These are phyloP conservation scores for Pipistrellus nathusii DNA, from an alignment of 2,797 vertebrate genomes.

Conservation along the genomic window DNA sequence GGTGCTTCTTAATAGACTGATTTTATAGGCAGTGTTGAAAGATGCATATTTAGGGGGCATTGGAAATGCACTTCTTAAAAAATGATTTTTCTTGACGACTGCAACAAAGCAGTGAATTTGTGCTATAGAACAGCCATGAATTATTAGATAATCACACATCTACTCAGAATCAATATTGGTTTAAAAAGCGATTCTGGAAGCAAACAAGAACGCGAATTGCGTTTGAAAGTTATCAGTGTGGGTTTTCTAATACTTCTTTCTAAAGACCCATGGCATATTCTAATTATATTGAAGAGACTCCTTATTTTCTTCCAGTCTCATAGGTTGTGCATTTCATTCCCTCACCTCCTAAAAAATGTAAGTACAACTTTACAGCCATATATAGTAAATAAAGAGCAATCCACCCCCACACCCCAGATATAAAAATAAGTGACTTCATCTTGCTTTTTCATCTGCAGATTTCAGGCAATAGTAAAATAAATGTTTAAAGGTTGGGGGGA, in stretches of 20 bases:
- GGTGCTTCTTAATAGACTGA: neutral
- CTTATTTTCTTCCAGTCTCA: slow-evolving; percentile 33
- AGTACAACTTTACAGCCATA: slow-evolving; percentile 50
- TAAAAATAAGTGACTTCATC: slow-evolving; percentile 47
- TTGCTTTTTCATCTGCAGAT: neutral
- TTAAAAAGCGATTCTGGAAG: slow-evolving; percentile 56
- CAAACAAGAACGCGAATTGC: slow-evolving; percentile 60
- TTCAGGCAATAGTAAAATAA: neutral
- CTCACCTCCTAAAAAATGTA: neutral
- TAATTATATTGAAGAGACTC: slow-evolving; percentile 27
- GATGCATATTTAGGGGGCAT: neutral
- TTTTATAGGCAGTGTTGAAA: slow-evolving; percentile 64
- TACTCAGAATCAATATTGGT: slow-evolving; percentile 72
- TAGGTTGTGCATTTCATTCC: neutral
- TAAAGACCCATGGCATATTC: neutral
- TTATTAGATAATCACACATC: slow-evolving; percentile 65
- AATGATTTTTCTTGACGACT: slow-evolving; percentile 65
- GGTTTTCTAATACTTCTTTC: slow-evolving; percentile 66
- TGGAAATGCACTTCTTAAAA: slow-evolving; percentile 61
- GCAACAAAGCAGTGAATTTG: slow-evolving; percentile 64
- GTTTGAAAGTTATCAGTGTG: slow-evolving; percentile 56
- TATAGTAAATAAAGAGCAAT: slow-evolving; percentile 37
- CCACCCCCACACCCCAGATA: neutral
- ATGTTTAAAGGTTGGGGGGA: neutral
- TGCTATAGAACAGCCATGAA: slow-evolving; percentile 35